These are phyloP conservation scores for Lophotis ruficrista DNA, from an alignment of 2,113 vertebrate species.

Conservation along the genomic window DNA sequence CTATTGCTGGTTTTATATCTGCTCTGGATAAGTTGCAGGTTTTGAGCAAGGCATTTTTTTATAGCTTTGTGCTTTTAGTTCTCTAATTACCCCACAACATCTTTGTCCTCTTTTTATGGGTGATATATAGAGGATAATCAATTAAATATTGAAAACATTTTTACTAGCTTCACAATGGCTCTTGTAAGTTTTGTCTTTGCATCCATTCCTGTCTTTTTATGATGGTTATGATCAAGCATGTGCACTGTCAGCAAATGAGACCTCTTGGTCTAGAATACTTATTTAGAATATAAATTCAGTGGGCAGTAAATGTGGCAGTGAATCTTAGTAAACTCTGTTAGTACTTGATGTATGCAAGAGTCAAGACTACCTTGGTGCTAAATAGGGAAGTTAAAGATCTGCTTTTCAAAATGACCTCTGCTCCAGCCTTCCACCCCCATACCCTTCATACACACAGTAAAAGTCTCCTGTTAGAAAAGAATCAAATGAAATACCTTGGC, in stretches of 20 bases:
- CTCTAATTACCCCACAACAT: not conserved
- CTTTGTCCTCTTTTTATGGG: not conserved
- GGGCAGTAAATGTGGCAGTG: slow-evolving; percentile 48
- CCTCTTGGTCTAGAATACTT: slow-evolving; percentile 49
- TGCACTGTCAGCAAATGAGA: slow-evolving; percentile 57
- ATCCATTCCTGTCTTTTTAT: slow-evolving; percentile 43
- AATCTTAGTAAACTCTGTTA: slow-evolving; percentile 21
- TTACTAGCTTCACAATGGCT: slow-evolving; percentile 11
- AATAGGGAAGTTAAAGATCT: slow-evolving; percentile 2
- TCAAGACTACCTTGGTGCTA: slow-evolving; percentile 3
- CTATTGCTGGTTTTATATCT: not conserved
- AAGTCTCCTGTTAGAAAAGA: not conserved
- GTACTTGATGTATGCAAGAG: not conserved
- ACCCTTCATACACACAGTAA: not conserved
- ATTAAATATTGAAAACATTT: slow-evolving; percentile 19
- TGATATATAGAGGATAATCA: not conserved
- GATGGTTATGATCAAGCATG: slow-evolving; percentile 50
- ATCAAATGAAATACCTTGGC: not conserved
- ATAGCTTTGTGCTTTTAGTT: not conserved
- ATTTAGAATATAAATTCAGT: slow-evolving; percentile 59
- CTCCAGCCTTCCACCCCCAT: not conserved
- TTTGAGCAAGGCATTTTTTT: not conserved
- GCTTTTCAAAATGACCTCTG: not conserved
- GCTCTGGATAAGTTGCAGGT: not conserved
- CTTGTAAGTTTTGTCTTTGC: slow-evolving; percentile 46